Conservation (phyloP, 2,113 vertebrate genomes). For the Sinocyclocheilus rhinocerous region DNA sequence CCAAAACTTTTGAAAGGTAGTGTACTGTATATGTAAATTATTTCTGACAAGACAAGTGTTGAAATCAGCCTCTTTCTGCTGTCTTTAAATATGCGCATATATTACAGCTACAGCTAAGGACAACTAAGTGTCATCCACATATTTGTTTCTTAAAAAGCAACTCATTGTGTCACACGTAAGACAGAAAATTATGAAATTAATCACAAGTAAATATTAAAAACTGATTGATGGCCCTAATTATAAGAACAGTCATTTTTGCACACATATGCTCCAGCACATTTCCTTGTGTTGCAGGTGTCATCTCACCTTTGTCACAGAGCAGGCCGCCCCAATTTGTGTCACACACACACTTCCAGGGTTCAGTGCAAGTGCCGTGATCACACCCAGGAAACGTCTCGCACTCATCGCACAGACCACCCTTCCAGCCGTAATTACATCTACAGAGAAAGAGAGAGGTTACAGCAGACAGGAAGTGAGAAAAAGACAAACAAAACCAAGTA, state of each 20-base stretch:
- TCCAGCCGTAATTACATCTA: slow-evolving; percentile 84
- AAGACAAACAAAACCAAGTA: background rate
- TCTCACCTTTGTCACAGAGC: slow-evolving; percentile 82
- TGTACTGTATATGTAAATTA: background rate
- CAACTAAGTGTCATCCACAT: background rate
- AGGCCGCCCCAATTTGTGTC: slow-evolving; percentile 85
- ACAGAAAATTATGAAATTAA: background rate
- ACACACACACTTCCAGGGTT: slow-evolving; percentile 83
- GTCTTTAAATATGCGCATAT: slow-evolving; percentile 4
- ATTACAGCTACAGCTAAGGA: background rate
- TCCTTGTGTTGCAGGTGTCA: background rate
- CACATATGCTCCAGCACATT: background rate
- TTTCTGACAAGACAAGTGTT: background rate
- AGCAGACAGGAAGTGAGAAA: background rate
- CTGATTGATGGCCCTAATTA: background rate
- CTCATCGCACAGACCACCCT: slow-evolving; percentile 75
- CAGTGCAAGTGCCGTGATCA: slow-evolving; percentile 77
- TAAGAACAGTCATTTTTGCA: background rate
- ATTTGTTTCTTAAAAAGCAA: background rate
- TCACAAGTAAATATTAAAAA: background rate
- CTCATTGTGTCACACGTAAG: background rate
- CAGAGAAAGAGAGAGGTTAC: background rate
- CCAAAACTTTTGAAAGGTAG: background rate
- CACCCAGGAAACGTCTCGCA: slow-evolving; percentile 81
- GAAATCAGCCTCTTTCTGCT: background rate